phyloP scores from a whole-genome alignment of 2,113 vertebrate species.

The Sylvilagus bachmani region DNA sequence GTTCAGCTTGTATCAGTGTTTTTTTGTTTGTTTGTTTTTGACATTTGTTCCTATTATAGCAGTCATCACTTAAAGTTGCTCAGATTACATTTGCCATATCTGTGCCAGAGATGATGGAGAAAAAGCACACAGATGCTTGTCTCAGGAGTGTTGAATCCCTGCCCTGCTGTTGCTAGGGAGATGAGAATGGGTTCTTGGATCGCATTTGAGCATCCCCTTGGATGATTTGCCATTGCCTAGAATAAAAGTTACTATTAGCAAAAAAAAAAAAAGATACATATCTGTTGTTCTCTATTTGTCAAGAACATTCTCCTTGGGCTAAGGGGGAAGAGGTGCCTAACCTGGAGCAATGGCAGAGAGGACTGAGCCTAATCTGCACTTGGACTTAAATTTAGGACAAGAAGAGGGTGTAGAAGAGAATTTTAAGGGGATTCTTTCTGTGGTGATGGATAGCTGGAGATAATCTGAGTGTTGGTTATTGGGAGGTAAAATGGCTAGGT shows the following conservation, averaged over 20 bases:
- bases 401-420: fast-evolving
- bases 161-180: neutral
- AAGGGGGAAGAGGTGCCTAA: neutral
- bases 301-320: neutral
- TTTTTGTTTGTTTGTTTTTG: neutral
- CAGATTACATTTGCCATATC: neutral
- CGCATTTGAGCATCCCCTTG: constrained; percentile 27
- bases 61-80: neutral
- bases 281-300: neutral
- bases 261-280: neutral
- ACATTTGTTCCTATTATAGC: neutral
- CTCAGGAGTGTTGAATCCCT: neutral
- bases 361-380: neutral
- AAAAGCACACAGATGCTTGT: neutral
- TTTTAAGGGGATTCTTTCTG: fast-evolving
- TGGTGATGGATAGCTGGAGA: neutral
- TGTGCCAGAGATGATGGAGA: neutral
- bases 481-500: neutral
- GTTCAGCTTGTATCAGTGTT: neutral
- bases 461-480: too few species aligned
- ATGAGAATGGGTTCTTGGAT: constrained; percentile 12
- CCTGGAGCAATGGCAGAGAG: neutral
- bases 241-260: constrained; percentile 77
- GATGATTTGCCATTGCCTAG: constrained; percentile 71
- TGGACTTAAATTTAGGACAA: neutral